Evolutionary conservation across 2,888 invertebrate genomes (phyloP).

Genomic region (Nowickia ferox): DNA sequence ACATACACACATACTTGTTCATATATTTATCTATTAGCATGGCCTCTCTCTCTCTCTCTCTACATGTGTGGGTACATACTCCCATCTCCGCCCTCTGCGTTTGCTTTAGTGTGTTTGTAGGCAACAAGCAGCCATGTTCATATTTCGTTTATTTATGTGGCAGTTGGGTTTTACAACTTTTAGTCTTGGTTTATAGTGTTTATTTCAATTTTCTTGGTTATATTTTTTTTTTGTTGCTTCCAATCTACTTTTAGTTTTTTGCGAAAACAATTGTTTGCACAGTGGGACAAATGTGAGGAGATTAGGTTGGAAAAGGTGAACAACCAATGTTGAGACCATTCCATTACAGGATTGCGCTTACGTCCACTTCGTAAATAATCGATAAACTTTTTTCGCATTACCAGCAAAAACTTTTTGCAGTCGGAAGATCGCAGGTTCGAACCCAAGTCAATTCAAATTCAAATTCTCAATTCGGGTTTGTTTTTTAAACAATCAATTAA

Average conservation of each 20-base stretch:
- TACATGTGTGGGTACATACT: background rate
- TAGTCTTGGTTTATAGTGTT: slow-evolving; percentile 70
- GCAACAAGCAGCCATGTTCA: slow-evolving; percentile 59
- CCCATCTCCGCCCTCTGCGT: background rate
- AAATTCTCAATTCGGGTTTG: no score
- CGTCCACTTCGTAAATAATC: no score
- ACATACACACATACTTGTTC: background rate
- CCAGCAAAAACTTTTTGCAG: no score
- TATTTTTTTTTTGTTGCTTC: slow-evolving; percentile 52
- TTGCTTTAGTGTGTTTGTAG: background rate
- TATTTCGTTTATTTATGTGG: slow-evolving; percentile 72
- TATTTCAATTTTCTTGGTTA: slow-evolving; percentile 69
- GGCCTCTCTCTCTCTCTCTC: background rate
- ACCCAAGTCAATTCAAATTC: no score
- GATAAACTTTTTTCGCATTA: no score
- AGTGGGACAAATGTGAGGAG: background rate
- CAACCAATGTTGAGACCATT: no score
- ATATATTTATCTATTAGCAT: background rate
- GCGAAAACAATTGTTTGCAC: background rate
- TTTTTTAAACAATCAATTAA: no score
- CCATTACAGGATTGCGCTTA: no score
- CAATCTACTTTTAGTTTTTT: slow-evolving; percentile 29
- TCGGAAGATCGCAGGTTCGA: no score
- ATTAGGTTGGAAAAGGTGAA: no score
- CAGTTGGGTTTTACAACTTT: slow-evolving; percentile 70